These are phyloP conservation scores for Pinctada fucata DNA, from an alignment of 2,888 invertebrate genomes.

Conservation along the genomic window DNA sequence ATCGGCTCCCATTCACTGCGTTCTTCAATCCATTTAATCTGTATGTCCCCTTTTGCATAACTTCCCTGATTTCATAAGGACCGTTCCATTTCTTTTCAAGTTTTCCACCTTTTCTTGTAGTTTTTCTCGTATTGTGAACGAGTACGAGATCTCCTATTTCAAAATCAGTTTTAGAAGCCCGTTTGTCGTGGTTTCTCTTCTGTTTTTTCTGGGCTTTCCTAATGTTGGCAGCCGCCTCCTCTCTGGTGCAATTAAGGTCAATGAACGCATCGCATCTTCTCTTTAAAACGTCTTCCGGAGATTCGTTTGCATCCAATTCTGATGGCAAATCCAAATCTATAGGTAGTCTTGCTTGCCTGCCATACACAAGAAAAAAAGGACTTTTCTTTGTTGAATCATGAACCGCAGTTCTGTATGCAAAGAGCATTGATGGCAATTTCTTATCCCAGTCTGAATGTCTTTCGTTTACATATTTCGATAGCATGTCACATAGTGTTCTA, in stretches of 20 bases:
- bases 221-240: too few species aligned
- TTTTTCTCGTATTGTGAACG: too few species aligned
- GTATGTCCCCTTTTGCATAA: not conserved
- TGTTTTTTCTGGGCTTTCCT: too few species aligned
- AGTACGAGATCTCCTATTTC: too few species aligned
- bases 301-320: conserved; percentile 15
- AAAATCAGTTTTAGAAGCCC: too few species aligned
- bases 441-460: conserved; percentile 31
- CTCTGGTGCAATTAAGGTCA: too few species aligned
- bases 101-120: too few species aligned
- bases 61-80: too few species aligned
- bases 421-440: conserved; percentile 35
- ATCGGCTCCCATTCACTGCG: too few species aligned
- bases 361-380: conserved; percentile 41
- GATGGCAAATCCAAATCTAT: conserved; percentile 29
- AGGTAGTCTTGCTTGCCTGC: conserved; percentile 35
- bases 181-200: too few species aligned
- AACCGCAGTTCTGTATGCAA: conserved; percentile 41
- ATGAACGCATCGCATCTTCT: conserved; percentile 30
- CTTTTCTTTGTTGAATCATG: conserved; percentile 40
- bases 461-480: conserved; percentile 31
- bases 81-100: too few species aligned
- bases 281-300: conserved; percentile 29
- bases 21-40: not conserved
- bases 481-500: conserved; percentile 33